Conservation (phyloP, 2,888 invertebrate species). For the Diarsia brunnea region DNA sequence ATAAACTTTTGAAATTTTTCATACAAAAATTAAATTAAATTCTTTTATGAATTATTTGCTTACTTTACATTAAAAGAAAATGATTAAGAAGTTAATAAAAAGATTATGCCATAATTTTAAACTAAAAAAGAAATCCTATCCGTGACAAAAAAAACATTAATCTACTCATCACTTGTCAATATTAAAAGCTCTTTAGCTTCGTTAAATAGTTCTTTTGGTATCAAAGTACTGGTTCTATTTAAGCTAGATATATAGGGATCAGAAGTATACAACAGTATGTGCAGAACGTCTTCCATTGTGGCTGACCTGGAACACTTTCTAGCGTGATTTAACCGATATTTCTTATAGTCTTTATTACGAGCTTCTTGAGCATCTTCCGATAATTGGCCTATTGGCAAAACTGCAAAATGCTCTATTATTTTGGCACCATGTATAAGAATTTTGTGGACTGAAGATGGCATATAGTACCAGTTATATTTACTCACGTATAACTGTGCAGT, state of each 20-base stretch:
- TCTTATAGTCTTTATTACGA: background rate
- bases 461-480: constrained; percentile 1
- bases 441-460: constrained; percentile 1
- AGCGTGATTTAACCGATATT: background rate
- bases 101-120: too few relatives aligned
- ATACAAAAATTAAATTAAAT: too few relatives aligned
- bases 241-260: background rate
- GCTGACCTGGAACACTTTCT: background rate
- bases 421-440: constrained; percentile 1
- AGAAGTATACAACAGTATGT: background rate
- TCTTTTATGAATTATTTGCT: too few relatives aligned
- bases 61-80: too few relatives aligned
- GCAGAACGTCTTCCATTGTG: constrained; percentile 1
- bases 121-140: too few relatives aligned
- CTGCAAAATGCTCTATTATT: constrained; percentile 8
- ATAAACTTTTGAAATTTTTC: too few relatives aligned
- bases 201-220: too few relatives aligned
- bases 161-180: too few relatives aligned
- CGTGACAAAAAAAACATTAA: too few relatives aligned
- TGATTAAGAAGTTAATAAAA: too few relatives aligned
- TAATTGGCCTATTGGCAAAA: constrained; percentile 9
- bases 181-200: too few relatives aligned
- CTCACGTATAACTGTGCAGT: background rate
- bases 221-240: background rate
- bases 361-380: constrained; percentile 4